Percentiles rank a stretch among this genome's conserved stretches.
These are phyloP conservation scores for Antechinus stuartii DNA, from an alignment of 2,113 vertebrate genomes.

Conservation along the genomic window DNA sequence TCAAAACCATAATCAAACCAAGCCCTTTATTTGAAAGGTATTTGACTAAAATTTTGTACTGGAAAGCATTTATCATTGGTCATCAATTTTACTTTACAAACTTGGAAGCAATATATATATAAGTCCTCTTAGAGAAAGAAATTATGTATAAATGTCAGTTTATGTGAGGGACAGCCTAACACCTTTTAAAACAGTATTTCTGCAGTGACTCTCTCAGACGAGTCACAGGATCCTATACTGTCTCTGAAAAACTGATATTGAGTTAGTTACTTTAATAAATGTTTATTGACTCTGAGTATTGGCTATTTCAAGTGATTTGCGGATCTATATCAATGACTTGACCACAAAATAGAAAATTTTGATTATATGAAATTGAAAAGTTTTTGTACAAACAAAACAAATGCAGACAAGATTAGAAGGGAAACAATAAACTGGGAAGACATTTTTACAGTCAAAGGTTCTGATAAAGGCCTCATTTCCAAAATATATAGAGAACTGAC, in stretches of 20 bases:
- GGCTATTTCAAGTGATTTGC: neutral
- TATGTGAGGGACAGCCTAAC: neutral
- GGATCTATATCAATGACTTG: neutral
- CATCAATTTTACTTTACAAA: neutral
- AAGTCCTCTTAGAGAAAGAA: neutral
- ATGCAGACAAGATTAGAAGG: too few relatives aligned
- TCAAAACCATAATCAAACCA: conserved; percentile 45
- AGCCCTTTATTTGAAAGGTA: conserved; percentile 59
- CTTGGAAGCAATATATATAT: neutral
- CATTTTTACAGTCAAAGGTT: too few relatives aligned
- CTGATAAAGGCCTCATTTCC: too few relatives aligned
- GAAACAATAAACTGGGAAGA: too few relatives aligned
- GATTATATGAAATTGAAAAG: too few relatives aligned
- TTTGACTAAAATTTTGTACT: conserved; percentile 46
- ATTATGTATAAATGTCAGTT: neutral
- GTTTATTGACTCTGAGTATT: neutral
- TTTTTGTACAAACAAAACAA: too few relatives aligned
- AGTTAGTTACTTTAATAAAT: neutral
- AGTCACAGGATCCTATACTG: neutral
- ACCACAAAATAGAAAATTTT: too few relatives aligned
- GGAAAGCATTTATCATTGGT: conserved; percentile 38
- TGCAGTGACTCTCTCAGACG: neutral
- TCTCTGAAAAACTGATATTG: neutral
- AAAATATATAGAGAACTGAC: too few relatives aligned
- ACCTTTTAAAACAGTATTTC: neutral